A percentile compares a stretch with the other conserved stretches of the same genome.
Evolutionary conservation across 2,113 vertebrate genomes (phyloP).

Genomic region (Petaurus breviceps): DNA sequence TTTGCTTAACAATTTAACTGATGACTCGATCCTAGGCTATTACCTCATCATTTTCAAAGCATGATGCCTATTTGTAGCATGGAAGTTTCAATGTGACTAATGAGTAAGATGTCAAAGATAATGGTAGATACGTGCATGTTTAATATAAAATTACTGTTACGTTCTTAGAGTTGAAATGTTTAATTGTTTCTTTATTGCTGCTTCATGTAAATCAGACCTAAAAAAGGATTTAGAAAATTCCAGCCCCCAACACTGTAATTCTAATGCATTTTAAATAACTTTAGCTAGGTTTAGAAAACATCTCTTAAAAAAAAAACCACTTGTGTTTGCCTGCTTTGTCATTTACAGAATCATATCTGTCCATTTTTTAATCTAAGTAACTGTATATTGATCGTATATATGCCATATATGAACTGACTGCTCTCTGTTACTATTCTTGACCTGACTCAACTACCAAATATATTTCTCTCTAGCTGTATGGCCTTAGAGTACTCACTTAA

Average conservation of each 20-base stretch:
- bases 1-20: conserved; percentile 3
- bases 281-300: neutral
- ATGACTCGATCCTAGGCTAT: conserved; percentile 7
- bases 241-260: neutral
- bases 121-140: neutral
- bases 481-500: neutral
- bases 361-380: neutral
- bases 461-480: neutral
- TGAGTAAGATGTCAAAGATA: conserved; percentile 21
- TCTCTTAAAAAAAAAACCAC: neutral
- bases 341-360: neutral
- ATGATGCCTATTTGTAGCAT: conserved; percentile 46
- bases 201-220: neutral
- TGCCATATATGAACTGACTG: neutral
- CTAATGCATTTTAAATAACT: neutral
- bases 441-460: neutral
- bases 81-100: conserved; percentile 48
- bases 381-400: neutral
- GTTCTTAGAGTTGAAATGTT: conserved; percentile 20
- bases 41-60: conserved; percentile 43
- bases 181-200: neutral
- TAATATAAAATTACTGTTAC: neutral
- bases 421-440: neutral
- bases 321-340: neutral
- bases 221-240: neutral